Evolutionary conservation across 2,888 invertebrate species (phyloP).

Genomic region (Heliconius hortense): DNA sequence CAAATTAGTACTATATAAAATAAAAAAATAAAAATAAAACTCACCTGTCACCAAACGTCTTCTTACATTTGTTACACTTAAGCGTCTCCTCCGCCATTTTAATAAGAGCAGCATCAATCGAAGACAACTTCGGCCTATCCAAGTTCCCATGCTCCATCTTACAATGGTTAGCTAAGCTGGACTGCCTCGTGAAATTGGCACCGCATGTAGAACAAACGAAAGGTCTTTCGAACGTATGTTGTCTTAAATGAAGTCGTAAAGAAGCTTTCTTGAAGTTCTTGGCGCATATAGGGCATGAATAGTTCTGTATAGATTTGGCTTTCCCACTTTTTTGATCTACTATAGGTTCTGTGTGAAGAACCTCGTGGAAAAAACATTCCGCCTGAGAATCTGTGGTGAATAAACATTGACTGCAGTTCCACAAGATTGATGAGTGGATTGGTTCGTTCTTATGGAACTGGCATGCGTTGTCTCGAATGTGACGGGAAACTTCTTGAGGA

Average conservation of each 20-base stretch:
- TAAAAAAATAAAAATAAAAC: background rate
- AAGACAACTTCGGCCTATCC: conserved; percentile 27
- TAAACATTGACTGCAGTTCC: conserved; percentile 83
- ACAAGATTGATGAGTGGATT: conserved; percentile 58
- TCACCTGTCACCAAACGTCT: conserved; percentile 41
- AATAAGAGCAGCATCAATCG: conserved; percentile 12
- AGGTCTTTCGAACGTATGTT: conserved; percentile 88
- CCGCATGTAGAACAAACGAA: conserved; percentile 85
- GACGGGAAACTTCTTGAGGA: conserved; percentile 88
- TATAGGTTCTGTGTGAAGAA: conserved; percentile 82
- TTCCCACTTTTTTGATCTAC: conserved; percentile 50
- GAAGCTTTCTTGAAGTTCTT: conserved; percentile 85
- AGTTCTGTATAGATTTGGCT: conserved; percentile 69
- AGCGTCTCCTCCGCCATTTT: conserved; percentile 33
- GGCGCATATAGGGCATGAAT: conserved; percentile 86
- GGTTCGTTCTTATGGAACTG: conserved; percentile 59
- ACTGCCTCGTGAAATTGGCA: conserved; percentile 84
- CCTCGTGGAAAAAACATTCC: conserved; percentile 88
- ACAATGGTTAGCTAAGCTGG: conserved; percentile 84
- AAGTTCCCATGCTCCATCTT: conserved; percentile 75
- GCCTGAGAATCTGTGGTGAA: conserved; percentile 85
- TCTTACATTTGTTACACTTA: conserved; percentile 51
- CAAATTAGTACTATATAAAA: background rate
- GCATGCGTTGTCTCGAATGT: conserved; percentile 84
- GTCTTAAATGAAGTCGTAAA: conserved; percentile 85